Conservation (phyloP, 2,888 invertebrate species). For the Eurois occulta region DNA sequence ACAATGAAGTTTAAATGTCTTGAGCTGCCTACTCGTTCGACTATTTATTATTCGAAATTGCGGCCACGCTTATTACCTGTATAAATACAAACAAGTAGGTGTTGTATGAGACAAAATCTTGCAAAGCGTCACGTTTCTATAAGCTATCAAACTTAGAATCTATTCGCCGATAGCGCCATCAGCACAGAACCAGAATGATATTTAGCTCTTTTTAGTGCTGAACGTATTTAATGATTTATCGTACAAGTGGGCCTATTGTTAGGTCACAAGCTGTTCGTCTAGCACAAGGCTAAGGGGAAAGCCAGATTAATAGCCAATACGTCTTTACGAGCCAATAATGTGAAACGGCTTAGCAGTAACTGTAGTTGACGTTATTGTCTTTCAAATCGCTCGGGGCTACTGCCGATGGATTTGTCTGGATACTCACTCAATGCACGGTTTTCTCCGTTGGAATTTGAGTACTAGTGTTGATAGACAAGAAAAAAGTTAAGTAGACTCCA, state of each 20-base stretch:
- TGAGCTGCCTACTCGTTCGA: not conserved
- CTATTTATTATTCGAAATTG: not conserved
- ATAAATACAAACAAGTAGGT: not conserved
- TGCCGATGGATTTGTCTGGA: not conserved
- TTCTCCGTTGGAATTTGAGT: not conserved
- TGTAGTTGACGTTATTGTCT: conserved; percentile 41
- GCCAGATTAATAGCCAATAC: conserved; percentile 29
- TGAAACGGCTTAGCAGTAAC: conserved; percentile 40
- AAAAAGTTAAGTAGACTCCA: not conserved
- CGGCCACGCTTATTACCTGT: not conserved
- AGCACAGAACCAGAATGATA: not conserved
- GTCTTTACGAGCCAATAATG: conserved; percentile 31
- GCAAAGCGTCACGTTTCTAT: not conserved
- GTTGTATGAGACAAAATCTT: not conserved
- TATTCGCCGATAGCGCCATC: not conserved
- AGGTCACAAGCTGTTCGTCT: not conserved
- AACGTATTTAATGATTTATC: not conserved
- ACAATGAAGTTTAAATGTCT: not conserved
- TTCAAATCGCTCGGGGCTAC: conserved; percentile 35
- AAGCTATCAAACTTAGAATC: not conserved
- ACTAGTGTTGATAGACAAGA: not conserved
- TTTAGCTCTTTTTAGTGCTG: not conserved
- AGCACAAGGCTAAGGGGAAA: conserved; percentile 12
- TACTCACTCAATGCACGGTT: not conserved
- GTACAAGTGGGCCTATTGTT: not conserved